A percentile compares a stretch with the other conserved stretches of the same genome.
These are phyloP conservation scores for Sceloporus tristichus DNA, from an alignment of 2,113 vertebrate species.

Conservation along the genomic window DNA sequence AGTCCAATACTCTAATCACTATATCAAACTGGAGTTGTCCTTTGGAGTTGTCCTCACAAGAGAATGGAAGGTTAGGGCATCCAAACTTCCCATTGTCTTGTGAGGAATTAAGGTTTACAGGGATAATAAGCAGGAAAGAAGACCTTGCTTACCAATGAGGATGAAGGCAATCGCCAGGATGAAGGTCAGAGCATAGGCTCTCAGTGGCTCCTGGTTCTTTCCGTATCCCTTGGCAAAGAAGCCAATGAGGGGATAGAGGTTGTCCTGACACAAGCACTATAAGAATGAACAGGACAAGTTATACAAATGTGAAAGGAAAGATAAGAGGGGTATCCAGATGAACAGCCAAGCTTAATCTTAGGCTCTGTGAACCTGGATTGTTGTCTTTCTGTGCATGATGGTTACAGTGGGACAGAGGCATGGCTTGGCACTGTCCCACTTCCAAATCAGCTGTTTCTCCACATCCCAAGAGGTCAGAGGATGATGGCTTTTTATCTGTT, in stretches of 20 bases:
- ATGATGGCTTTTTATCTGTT: neutral
- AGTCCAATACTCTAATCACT: too few relatives aligned
- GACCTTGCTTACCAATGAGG: slow-evolving; percentile 76
- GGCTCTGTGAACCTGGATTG: neutral
- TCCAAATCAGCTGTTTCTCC: neutral
- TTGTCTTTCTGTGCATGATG: neutral
- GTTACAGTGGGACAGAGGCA: neutral
- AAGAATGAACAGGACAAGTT: neutral
- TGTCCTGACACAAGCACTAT: slow-evolving; percentile 82
- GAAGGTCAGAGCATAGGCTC: slow-evolving; percentile 78
- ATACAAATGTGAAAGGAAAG: neutral
- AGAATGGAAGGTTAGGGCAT: too few relatives aligned
- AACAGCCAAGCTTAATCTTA: neutral
- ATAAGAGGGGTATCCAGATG: too few relatives aligned
- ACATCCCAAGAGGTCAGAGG: neutral
- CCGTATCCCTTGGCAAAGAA: slow-evolving; percentile 83
- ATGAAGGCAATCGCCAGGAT: slow-evolving; percentile 79
- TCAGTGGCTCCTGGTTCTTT: slow-evolving; percentile 78
- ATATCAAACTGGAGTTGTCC: too few relatives aligned
- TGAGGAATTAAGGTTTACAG: too few relatives aligned
- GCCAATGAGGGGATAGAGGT: slow-evolving; percentile 79
- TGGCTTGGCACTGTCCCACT: neutral
- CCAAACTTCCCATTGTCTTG: neutral
- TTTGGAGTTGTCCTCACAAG: too few relatives aligned
- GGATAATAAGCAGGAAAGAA: neutral